Evolutionary conservation across 2,888 invertebrate genomes (phyloP).

Genomic region (Cheilosia vulpina): DNA sequence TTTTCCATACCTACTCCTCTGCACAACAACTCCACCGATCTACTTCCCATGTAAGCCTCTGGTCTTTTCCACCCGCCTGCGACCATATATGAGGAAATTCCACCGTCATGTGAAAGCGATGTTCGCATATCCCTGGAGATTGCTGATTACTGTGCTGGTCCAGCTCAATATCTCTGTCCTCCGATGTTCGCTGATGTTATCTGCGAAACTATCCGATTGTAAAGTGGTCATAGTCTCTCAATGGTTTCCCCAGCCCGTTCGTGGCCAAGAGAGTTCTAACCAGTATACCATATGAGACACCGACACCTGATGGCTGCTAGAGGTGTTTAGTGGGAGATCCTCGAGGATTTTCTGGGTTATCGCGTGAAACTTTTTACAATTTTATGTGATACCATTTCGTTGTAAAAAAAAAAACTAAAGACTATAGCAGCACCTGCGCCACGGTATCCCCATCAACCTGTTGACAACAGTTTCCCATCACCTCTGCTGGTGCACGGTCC

Average conservation of each 20-base stretch:
- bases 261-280: conserved; percentile 49
- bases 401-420: conserved; percentile 26
- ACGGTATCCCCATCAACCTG: conserved; percentile 41
- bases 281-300: conserved; percentile 4
- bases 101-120: conserved; percentile 55
- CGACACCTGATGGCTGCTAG: conserved; percentile 16
- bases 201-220: conserved; percentile 62
- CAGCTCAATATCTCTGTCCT: conserved; percentile 56
- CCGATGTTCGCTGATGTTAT: conserved; percentile 60
- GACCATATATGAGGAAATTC: conserved; percentile 36
- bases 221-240: conserved; percentile 64
- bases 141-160: conserved; percentile 53
- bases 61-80: background rate
- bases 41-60: no score
- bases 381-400: conserved; percentile 68
- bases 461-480: conserved; percentile 66
- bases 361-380: conserved; percentile 60
- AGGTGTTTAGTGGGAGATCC: conserved; percentile 60
- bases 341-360: conserved; percentile 68
- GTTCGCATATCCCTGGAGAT: conserved; percentile 45
- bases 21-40: no score
- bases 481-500: conserved; percentile 16
- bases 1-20: no score
- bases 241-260: conserved; percentile 55
- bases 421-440: conserved; percentile 43